Base-by-base conservation (phyloP, 1,140 invertebrate species). In the Cylas formicarius region DNA sequence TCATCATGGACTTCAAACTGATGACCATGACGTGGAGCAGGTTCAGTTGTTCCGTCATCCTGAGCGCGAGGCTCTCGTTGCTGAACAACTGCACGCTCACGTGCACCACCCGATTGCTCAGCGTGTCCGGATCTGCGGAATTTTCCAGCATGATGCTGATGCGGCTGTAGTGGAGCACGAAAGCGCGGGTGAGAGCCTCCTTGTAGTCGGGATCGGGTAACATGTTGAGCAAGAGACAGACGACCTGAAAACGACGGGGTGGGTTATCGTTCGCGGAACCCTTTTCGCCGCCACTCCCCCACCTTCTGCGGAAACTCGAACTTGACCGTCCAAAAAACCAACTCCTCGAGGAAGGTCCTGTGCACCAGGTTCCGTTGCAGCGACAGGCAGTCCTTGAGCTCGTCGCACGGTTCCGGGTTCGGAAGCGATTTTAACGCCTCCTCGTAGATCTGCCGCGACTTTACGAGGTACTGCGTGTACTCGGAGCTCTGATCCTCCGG, bases 261-360 rank as follows among this genome's bases (percentile, higher is more conserved):
- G 8, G 24, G 8, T n/a, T 26, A 11, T n/a, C n/a, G n/a, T n/a
- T n/a, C n/a, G n/a, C n/a, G n/a, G n/a, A n/a, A n/a, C n/a, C n/a
- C n/a, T n/a, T n/a, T n/a, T n/a, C n/a, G n/a, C n/a, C n/a, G n/a
- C n/a, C n/a, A n/a, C n/a, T 22, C 4, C 19, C 22, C 16, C 26
- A 48, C 46, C 60, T 94, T 95, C 67, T 97, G 90, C 2, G 93
- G 93, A 71, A 97, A 98, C 69, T 97, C 92, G 69, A 88, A 95
- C 62, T 90, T 90, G 17, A 97, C 90, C 13, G 90, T 95, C 93
- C 94, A 97, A 71, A 97, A 97, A 50, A 97, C 86, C 38, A 97
- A 76, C 71, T 97, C 93, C 66, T 97, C 92, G 13, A 97, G 72
- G 53, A 97, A 83, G 0, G 86, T 94, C 32, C 76, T 80, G 68